phyloP scores from a whole-genome alignment of 2,888 invertebrate species.

The Lasioglossum oenotherae region DNA sequence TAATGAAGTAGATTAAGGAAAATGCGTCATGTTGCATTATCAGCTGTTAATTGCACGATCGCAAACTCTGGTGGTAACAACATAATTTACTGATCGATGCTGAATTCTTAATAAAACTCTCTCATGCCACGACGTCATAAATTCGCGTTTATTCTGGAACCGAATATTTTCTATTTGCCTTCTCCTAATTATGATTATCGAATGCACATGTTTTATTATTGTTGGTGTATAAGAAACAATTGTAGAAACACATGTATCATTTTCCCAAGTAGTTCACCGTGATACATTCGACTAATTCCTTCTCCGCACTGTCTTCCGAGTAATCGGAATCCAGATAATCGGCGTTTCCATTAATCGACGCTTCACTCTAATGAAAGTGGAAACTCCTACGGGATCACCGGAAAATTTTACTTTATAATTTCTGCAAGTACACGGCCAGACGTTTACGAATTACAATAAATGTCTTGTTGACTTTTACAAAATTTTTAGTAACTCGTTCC shows the following conservation, averaged over 20 bases:
- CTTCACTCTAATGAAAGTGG: slow-evolving; percentile 22
- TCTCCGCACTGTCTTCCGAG: background rate
- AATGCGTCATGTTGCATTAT: background rate
- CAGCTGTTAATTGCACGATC: background rate
- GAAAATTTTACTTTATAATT: slow-evolving; percentile 34
- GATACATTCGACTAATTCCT: slow-evolving; percentile 1
- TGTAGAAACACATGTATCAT: background rate
- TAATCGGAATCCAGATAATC: slow-evolving; percentile 22
- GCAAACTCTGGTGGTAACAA: background rate
- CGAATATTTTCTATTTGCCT: too few relatives aligned
- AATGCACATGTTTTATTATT: background rate
- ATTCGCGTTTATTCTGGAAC: background rate
- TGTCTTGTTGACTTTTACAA: background rate
- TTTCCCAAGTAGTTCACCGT: background rate
- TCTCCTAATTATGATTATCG: background rate
- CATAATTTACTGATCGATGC: background rate
- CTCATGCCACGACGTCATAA: background rate
- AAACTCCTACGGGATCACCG: background rate
- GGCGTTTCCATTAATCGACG: slow-evolving; percentile 17
- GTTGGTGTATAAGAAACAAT: background rate
- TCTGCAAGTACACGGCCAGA: background rate
- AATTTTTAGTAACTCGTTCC: background rate
- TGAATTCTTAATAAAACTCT: background rate
- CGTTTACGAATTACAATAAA: slow-evolving; percentile 5
- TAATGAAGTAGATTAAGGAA: background rate